Conservation (phyloP, 1,140 invertebrate genomes). For the Drosophila nigromelanica region DNA sequence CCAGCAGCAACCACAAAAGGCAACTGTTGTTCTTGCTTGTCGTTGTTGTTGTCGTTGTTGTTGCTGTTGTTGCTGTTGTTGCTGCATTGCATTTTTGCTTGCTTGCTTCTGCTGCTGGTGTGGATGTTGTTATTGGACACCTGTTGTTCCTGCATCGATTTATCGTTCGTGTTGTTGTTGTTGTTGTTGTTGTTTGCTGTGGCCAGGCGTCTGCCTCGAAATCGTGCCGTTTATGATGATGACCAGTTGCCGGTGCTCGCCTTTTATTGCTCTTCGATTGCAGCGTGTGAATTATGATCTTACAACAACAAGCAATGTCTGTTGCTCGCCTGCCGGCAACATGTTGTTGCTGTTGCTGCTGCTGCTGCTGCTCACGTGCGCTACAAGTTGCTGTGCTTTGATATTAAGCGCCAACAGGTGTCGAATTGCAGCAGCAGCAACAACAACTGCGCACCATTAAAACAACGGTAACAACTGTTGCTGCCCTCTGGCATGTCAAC, state of each 20-base stretch:
- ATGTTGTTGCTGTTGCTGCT: slow-evolving; percentile 30
- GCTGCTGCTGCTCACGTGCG: slow-evolving; percentile 51
- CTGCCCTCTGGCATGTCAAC: slow-evolving; percentile 19
- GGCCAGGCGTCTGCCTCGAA: slow-evolving; percentile 25
- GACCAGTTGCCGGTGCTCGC: slow-evolving; percentile 25
- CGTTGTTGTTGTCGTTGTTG: not conserved
- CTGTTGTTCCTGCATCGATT: slow-evolving; percentile 71
- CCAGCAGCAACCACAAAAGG: slow-evolving; percentile 35
- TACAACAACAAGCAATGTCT: slow-evolving; percentile 30
- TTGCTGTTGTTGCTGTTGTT: slow-evolving; percentile 2
- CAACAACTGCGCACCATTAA: slow-evolving; percentile 1
- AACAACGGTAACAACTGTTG: slow-evolving; percentile 5
- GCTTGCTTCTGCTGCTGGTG: slow-evolving; percentile 8
- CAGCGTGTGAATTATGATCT: slow-evolving; percentile 69
- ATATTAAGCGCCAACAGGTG: slow-evolving; percentile 46
- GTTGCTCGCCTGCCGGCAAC: slow-evolving; percentile 34
- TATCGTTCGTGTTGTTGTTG: slow-evolving; percentile 50
- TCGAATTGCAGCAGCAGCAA: slow-evolving; percentile 16
- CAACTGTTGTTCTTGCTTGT: slow-evolving; percentile 18
- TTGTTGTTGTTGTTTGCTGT: slow-evolving; percentile 23
- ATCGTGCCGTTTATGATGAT: slow-evolving; percentile 56
- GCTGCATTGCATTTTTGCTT: slow-evolving; percentile 16
- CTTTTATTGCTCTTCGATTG: slow-evolving; percentile 41
- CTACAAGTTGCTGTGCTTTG: slow-evolving; percentile 27
- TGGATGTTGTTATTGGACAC: slow-evolving; percentile 46